Percentiles rank a stretch among this genome's conserved stretches.
Conservation (phyloP, 1,140 invertebrate species). For the Drosophila asahinai region DNA sequence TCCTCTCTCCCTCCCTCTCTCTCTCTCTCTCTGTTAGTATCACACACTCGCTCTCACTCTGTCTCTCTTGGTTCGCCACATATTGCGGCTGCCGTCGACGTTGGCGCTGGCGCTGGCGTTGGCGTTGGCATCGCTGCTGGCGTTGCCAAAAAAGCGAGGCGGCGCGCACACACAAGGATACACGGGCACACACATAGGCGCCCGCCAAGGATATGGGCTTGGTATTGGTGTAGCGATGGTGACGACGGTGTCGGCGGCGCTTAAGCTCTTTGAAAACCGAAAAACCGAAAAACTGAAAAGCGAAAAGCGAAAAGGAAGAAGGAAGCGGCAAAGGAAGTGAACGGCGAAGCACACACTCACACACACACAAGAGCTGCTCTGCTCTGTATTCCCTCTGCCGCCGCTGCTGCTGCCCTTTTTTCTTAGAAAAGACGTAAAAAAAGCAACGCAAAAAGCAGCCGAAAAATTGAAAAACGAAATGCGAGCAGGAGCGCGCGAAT, state of each 20-base stretch:
- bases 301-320: slow-evolving; percentile 63
- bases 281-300: slow-evolving; percentile 14
- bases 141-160: slow-evolving; percentile 44
- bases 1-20: not conserved
- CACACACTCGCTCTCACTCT: not conserved
- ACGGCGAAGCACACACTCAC: slow-evolving; percentile 32
- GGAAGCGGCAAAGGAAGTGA: slow-evolving; percentile 77
- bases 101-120: slow-evolving; percentile 9
- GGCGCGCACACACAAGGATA: slow-evolving; percentile 12
- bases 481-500: slow-evolving; percentile 1
- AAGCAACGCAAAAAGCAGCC: slow-evolving; percentile 41
- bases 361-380: slow-evolving; percentile 14
- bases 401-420: slow-evolving; percentile 20
- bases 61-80: slow-evolving; percentile 7
- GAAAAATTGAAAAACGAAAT: slow-evolving; percentile 52
- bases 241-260: slow-evolving; percentile 63
- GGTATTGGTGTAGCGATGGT: slow-evolving; percentile 30
- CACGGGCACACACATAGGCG: slow-evolving; percentile 12
- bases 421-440: slow-evolving; percentile 42
- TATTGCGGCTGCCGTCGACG: slow-evolving; percentile 26
- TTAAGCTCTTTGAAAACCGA: slow-evolving; percentile 56
- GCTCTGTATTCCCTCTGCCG: slow-evolving; percentile 21
- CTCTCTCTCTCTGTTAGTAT: not conserved
- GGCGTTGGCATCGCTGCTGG: slow-evolving; percentile 22
- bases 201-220: slow-evolving; percentile 11